A percentile compares a stretch with the other conserved stretches of the same genome.
Evolutionary conservation across 2,797 vertebrate genomes (phyloP).

Genomic region (Typhlichthys subterraneus): DNA sequence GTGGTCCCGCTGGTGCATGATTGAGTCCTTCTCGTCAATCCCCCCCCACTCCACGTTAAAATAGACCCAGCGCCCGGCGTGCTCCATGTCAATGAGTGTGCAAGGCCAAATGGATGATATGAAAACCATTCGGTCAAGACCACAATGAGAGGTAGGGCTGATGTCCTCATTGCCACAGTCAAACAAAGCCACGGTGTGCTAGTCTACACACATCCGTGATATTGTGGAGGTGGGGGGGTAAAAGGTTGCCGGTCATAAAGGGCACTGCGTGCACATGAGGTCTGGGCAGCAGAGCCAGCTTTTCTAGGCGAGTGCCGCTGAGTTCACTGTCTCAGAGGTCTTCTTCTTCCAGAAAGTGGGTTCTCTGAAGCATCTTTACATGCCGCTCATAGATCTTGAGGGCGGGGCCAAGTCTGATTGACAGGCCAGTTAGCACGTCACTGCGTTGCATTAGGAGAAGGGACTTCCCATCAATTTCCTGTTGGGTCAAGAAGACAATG

Average conservation of each 20-base stretch:
- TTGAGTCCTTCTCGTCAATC: slow-evolving; percentile 24
- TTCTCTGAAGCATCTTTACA: slow-evolving; percentile 89
- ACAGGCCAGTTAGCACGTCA: slow-evolving; percentile 89
- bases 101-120: slow-evolving; percentile 47
- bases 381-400: slow-evolving; percentile 94
- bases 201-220: slow-evolving; percentile 35
- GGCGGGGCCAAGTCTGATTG: slow-evolving; percentile 90
- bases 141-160: slow-evolving; percentile 74
- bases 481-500: slow-evolving; percentile 17
- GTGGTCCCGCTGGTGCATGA: slow-evolving; percentile 43
- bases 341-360: slow-evolving; percentile 88
- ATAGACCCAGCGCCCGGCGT: slow-evolving; percentile 6
- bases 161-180: slow-evolving; percentile 68
- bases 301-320: slow-evolving; percentile 20
- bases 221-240: slow-evolving; percentile 47
- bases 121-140: slow-evolving; percentile 53
- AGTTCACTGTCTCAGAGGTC: slow-evolving; percentile 67
- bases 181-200: slow-evolving; percentile 51
- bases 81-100: slow-evolving; percentile 15
- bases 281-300: slow-evolving; percentile 41
- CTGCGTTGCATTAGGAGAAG: slow-evolving; percentile 91
- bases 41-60: slow-evolving; percentile 28
- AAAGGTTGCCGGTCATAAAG: slow-evolving; percentile 41
- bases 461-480: slow-evolving; percentile 93
- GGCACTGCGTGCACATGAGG: slow-evolving; percentile 54